Evolutionary conservation across 2,113 vertebrate genomes (phyloP).

Genomic region (Cyprinodon variegatus): DNA sequence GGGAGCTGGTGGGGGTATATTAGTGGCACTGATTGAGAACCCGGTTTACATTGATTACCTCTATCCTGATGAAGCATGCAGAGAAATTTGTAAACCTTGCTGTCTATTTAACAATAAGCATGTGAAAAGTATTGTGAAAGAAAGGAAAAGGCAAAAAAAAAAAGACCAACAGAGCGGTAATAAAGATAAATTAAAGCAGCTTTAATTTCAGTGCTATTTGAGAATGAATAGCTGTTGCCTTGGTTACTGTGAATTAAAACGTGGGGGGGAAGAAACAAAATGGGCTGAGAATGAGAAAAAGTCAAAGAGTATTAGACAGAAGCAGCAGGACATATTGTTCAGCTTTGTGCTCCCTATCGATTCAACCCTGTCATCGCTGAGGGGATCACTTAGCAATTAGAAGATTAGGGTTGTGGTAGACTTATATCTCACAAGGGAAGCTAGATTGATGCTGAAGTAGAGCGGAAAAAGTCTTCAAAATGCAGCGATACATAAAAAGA

Average conservation of each 20-base stretch:
- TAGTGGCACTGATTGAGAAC: conserved; percentile 63
- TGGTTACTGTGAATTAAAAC: conserved; percentile 61
- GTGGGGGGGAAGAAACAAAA: conserved; percentile 14
- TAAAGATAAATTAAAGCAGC: conserved; percentile 62
- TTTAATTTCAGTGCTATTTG: conserved; percentile 37
- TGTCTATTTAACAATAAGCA: neutral
- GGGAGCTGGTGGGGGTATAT: conserved; percentile 42
- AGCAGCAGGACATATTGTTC: conserved; percentile 51
- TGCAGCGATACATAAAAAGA: conserved; percentile 18
- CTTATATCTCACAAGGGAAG: conserved; percentile 49
- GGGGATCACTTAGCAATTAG: conserved; percentile 65
- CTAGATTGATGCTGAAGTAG: conserved; percentile 16
- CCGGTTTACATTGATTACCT: conserved; percentile 56
- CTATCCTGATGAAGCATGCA: conserved; percentile 32
- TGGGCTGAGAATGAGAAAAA: conserved; percentile 20
- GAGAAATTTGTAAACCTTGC: conserved; percentile 26
- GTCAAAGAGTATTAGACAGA: conserved; percentile 32
- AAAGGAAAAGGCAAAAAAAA: conserved; percentile 24
- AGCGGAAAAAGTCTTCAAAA: conserved; percentile 14
- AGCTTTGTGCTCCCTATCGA: conserved; percentile 63
- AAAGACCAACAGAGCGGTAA: conserved; percentile 45
- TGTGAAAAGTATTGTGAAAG: conserved; percentile 29
- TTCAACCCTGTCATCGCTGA: conserved; percentile 57
- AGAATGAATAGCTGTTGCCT: conserved; percentile 55
- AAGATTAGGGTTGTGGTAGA: conserved; percentile 54